Evolutionary conservation across 1,140 invertebrate genomes (phyloP), one percentile per base, ranked within the genome.

Genomic region (Liolophura sinensis): DNA sequence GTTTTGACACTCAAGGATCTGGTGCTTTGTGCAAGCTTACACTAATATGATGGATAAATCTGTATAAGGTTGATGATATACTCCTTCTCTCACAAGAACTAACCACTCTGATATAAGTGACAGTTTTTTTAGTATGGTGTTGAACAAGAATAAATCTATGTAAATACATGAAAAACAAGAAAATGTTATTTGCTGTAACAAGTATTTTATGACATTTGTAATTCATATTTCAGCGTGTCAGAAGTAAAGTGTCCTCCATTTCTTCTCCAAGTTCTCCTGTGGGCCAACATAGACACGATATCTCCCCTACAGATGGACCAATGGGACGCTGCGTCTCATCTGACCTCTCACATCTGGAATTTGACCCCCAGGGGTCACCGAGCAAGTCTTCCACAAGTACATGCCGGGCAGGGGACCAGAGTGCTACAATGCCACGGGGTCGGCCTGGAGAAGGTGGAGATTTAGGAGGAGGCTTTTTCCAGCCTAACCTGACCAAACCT

Each of bases 251-350:
- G 1, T 67, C 68, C 46, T 73, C 76, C 27, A 87, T 94, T 56
- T 97, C 94, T 68, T 97, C 95, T 46, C 95, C 95, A 57, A 95
- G 94, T 22, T 97, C 94, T 69, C 95, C 95, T 0, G 69, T 77
- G n/a, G 73, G 72, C 47, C 64, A 62, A 94, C 92, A 76, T 7
- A 54, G 52, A 18, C 49, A 55, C 25, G 20, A 64, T 31, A 64
- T 49, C 24, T 54, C 40, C 15, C 31, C 52, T 9, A 40, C 49
- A 20, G 49, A 52, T 22, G 14, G 52, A 54, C 52, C 18, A 47
- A 59, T 47, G 46, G 49, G 59, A 60, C 27, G 63, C 57, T 24
- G 61, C 47, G 11, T 47, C 56, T 51, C 48, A 67, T 14, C 46
- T 48, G 40, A 60, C 58, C 7, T 51, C 65, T 16, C 47, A 57